Evolutionary conservation across 2,888 invertebrate species (phyloP).

Genomic region (Nebria salina): DNA sequence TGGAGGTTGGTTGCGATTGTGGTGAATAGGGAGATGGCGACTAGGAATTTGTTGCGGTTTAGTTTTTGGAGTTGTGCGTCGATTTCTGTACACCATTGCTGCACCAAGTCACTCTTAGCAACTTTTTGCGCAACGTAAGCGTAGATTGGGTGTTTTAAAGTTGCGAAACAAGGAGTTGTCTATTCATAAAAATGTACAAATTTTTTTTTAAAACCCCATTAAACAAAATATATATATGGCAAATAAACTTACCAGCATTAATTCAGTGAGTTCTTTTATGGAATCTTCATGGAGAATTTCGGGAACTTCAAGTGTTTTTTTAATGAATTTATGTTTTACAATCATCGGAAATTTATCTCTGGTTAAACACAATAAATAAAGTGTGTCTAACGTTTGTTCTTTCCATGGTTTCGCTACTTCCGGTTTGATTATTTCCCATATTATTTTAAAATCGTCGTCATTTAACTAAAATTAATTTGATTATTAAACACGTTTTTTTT

Average conservation of each 20-base stretch:
- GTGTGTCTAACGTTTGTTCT: constrained; percentile 72
- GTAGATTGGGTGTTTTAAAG: constrained; percentile 73
- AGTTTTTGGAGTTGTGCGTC: constrained; percentile 65
- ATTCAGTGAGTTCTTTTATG: constrained; percentile 66
- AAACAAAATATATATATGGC: constrained; percentile 2
- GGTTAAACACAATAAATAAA: constrained; percentile 68
- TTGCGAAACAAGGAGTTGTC: constrained; percentile 47
- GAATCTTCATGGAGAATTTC: constrained; percentile 70
- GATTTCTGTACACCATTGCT: constrained; percentile 68
- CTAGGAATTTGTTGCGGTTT: constrained; percentile 69
- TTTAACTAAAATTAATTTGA: constrained; percentile 61
- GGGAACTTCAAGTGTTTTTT: constrained; percentile 66
- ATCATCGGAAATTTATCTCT: constrained; percentile 63
- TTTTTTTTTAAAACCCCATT: not conserved
- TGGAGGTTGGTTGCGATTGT: constrained; percentile 66
- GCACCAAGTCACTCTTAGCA: constrained; percentile 65
- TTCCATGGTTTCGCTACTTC: constrained; percentile 71
- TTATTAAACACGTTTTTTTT: too few relatives aligned
- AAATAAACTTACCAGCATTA: constrained; percentile 69
- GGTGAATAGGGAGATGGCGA: constrained; percentile 69
- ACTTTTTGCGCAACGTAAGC: constrained; percentile 68
- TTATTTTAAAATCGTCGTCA: constrained; percentile 66
- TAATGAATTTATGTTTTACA: constrained; percentile 66
- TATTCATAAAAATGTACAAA: not conserved
- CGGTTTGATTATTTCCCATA: constrained; percentile 70